These are phyloP conservation scores for Antennarius striatus DNA, from an alignment of 2,113 vertebrate genomes.

Conservation along the genomic window DNA sequence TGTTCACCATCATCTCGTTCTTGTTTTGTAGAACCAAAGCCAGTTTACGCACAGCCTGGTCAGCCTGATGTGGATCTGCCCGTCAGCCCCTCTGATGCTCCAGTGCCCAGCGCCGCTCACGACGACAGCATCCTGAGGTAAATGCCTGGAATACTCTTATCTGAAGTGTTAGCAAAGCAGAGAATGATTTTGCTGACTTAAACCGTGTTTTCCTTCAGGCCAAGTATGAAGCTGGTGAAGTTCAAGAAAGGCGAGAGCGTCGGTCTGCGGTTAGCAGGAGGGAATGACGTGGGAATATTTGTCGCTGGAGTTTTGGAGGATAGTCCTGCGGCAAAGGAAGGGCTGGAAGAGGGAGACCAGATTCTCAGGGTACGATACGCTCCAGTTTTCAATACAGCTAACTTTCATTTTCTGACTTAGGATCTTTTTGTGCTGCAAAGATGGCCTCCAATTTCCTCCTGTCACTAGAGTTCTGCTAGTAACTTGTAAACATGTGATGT, in stretches of 20 bases:
- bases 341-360: slow-evolving; percentile 97
- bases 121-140: slow-evolving; percentile 97
- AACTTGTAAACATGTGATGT: no score
- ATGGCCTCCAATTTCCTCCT: no score
- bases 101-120: slow-evolving; percentile 89
- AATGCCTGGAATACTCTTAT: slow-evolving; percentile 3
- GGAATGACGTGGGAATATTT: slow-evolving; percentile 98
- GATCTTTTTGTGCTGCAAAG: not conserved
- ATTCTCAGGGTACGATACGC: slow-evolving; percentile 91
- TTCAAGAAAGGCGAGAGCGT: slow-evolving; percentile 99
- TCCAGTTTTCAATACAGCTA: not conserved
- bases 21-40: slow-evolving; percentile 89
- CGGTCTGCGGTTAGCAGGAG: slow-evolving; percentile 94
- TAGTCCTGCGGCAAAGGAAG: slow-evolving; percentile 97
- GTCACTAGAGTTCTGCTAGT: no score
- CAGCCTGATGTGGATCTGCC: slow-evolving; percentile 98
- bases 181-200: slow-evolving; percentile 15
- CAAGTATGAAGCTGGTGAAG: slow-evolving; percentile 99
- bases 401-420: slow-evolving; percentile 8
- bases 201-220: slow-evolving; percentile 76
- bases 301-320: slow-evolving; percentile 97
- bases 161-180: not conserved
- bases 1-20: not conserved
- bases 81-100: slow-evolving; percentile 94
- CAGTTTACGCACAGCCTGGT: slow-evolving; percentile 96